These are phyloP conservation scores for Orcinus orca DNA, from an alignment of 2,113 vertebrate species.

Conservation along the genomic window DNA sequence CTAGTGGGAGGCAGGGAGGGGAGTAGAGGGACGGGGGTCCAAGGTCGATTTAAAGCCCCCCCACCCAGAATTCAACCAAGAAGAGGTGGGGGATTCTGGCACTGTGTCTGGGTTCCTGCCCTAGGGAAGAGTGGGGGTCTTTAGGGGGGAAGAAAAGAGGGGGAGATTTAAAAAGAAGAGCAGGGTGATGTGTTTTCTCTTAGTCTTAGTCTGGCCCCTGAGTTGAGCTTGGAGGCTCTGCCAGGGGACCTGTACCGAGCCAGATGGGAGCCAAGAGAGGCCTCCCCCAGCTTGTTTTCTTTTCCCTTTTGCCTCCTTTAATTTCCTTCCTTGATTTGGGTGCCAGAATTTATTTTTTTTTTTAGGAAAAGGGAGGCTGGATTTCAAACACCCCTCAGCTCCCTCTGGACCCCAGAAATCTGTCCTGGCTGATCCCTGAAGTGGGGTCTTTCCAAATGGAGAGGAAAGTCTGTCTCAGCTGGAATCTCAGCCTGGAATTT, in stretches of 20 bases:
- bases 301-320: neutral
- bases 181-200: neutral
- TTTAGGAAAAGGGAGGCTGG: neutral
- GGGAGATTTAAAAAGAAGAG: neutral
- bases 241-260: neutral
- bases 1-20: rapidly evolving
- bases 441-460: neutral
- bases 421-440: neutral
- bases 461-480: neutral
- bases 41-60: neutral
- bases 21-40: too few relatives aligned
- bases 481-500: neutral
- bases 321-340: neutral
- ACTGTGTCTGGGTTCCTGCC: neutral
- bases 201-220: neutral
- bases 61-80: neutral
- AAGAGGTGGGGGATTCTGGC: neutral
- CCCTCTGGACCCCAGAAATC: neutral
- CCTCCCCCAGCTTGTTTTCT: neutral
- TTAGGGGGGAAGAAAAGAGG: neutral
- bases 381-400: neutral
- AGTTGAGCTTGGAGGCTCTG: neutral
- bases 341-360: neutral
- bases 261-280: neutral
- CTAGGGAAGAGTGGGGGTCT: neutral